Conservation (phyloP, 2,888 invertebrate genomes). For the Pristionchus fissidentatus region DNA sequence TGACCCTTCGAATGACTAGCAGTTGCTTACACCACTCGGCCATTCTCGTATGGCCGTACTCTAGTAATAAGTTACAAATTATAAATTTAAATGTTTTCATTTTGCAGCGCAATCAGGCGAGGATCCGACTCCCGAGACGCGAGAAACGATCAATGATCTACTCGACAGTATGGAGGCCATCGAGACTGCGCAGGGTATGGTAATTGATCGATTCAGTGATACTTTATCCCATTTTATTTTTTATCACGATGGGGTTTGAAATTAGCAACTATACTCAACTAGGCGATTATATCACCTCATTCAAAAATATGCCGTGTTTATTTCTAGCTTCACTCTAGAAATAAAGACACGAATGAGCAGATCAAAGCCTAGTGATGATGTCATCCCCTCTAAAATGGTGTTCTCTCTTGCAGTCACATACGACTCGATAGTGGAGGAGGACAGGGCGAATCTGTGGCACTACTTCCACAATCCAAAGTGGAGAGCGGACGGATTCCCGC, state of each 20-base stretch:
- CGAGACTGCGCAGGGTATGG: not conserved
- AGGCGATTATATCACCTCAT: too few species aligned
- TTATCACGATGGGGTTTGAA: too few species aligned
- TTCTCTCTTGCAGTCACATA: constrained; percentile 51
- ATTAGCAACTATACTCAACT: too few species aligned
- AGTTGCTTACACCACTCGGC: too few species aligned
- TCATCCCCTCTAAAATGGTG: not conserved
- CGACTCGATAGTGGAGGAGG: constrained; percentile 51
- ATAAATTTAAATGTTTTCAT: not conserved
- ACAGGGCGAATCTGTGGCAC: constrained; percentile 56
- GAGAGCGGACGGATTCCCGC: constrained; percentile 44
- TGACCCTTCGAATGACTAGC: too few species aligned
- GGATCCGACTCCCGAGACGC: constrained; percentile 12
- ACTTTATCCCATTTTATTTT: not conserved
- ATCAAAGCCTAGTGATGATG: too few species aligned
- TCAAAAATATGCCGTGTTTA: too few species aligned
- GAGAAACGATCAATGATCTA: constrained; percentile 9
- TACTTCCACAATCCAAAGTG: constrained; percentile 53
- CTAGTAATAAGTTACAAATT: not conserved
- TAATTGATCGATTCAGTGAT: not conserved
- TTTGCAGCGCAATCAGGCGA: constrained; percentile 29
- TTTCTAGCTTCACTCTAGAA: too few species aligned
- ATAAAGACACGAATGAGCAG: too few species aligned
- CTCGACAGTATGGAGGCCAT: constrained; percentile 28
- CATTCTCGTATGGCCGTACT: not conserved